These are phyloP conservation scores for Polia nebulosa DNA, from an alignment of 2,888 invertebrate species.

Conservation along the genomic window DNA sequence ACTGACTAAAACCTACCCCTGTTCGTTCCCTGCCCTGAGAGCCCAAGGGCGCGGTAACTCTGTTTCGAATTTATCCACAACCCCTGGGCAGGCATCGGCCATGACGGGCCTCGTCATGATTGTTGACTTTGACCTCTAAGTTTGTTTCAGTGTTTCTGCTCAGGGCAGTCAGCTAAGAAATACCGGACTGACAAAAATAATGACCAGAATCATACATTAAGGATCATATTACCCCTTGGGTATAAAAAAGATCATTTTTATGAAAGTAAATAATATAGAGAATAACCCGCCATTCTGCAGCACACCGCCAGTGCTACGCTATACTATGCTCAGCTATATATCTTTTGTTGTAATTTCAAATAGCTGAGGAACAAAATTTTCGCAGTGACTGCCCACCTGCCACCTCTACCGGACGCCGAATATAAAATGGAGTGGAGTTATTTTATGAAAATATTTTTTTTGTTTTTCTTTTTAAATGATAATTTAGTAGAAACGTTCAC, in stretches of 20 bases:
- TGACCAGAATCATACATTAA: too few relatives aligned
- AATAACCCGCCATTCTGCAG: background rate
- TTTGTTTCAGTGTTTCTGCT: too few relatives aligned
- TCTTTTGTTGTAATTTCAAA: conserved; percentile 70
- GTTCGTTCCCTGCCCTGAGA: too few relatives aligned
- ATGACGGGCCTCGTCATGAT: too few relatives aligned
- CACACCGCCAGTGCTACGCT: conserved; percentile 22
- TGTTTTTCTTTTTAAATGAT: background rate
- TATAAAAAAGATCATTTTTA: background rate
- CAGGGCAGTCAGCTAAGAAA: too few relatives aligned
- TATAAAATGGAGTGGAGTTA: conserved; percentile 47
- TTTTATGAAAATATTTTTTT: background rate
- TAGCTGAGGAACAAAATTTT: conserved; percentile 65
- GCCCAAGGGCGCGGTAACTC: too few relatives aligned
- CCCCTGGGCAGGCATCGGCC: too few relatives aligned
- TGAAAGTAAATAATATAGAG: background rate
- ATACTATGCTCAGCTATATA: conserved; percentile 50
- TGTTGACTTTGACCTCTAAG: too few relatives aligned
- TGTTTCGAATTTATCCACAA: too few relatives aligned
- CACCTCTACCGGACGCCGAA: conserved; percentile 57
- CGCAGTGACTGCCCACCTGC: conserved; percentile 72
- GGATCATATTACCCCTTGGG: background rate
- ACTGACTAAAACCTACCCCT: too few relatives aligned
- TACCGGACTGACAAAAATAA: too few relatives aligned
- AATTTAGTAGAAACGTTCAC: too few relatives aligned